A percentile compares a stretch with the other conserved stretches of the same genome.
Conservation (phyloP, 2,113 vertebrate genomes). For the Anser brachyrhynchus region DNA sequence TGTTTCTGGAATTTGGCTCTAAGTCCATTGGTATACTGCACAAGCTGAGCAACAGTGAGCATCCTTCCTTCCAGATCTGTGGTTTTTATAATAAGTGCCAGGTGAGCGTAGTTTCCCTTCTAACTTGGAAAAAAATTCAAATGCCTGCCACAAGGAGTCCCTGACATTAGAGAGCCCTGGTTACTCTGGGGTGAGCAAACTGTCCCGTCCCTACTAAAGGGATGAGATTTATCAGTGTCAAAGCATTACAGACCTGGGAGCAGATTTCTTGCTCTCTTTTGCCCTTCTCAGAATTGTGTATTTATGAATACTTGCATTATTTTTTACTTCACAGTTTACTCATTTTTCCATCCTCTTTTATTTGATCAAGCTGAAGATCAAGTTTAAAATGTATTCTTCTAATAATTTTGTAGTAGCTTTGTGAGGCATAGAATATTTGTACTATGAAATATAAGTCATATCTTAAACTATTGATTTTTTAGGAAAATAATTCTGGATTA, state of each 20-base stretch:
- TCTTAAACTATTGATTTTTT: background rate
- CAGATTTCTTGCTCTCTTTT: background rate
- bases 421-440: background rate
- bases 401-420: background rate
- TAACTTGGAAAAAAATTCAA: background rate
- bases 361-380: background rate
- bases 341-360: background rate
- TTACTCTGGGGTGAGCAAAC: background rate
- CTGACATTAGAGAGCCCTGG: background rate
- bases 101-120: background rate
- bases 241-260: background rate
- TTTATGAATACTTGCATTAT: background rate
- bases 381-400: background rate
- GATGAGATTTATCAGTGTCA: background rate
- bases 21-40: background rate
- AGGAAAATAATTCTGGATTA: background rate
- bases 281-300: background rate
- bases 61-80: background rate
- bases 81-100: background rate
- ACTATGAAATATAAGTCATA: background rate
- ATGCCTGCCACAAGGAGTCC: background rate
- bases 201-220: background rate
- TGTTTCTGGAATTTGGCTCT: fast-evolving
- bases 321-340: background rate
- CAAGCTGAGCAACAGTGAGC: background rate